A percentile compares a stretch with the other conserved stretches of the same genome.
phyloP scores from a whole-genome alignment of 2,888 invertebrate species.

The Ophion ellenae region DNA sequence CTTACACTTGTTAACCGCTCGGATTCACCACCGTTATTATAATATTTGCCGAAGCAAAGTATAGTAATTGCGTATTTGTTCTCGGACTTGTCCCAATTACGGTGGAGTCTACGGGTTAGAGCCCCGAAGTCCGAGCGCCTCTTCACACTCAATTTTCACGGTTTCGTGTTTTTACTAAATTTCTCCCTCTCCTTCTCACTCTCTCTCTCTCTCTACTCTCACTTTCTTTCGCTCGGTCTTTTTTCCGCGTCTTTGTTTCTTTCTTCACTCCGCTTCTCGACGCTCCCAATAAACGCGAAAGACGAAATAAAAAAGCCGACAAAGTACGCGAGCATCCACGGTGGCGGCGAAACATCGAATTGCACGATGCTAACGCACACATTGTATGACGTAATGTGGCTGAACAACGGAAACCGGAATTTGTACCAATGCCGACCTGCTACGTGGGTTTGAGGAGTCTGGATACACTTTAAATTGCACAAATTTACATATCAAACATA shows the following conservation, averaged over 20 bases:
- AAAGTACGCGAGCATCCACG: not conserved
- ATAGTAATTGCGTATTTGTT: constrained; percentile 81
- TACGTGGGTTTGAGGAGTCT: too few relatives aligned
- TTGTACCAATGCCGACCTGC: too few relatives aligned
- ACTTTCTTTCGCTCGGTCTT: not conserved
- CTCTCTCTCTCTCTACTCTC: not conserved
- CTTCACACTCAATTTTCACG: constrained; percentile 54
- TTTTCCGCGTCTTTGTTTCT: not conserved
- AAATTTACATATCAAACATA: too few relatives aligned
- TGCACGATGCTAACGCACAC: too few relatives aligned
- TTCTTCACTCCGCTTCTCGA: not conserved
- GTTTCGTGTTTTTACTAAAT: constrained; percentile 40
- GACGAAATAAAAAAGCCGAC: not conserved
- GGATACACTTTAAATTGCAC: too few relatives aligned
- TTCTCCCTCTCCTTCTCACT: not conserved
- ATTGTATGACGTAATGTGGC: too few relatives aligned
- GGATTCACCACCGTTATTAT: constrained; percentile 76
- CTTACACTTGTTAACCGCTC: constrained; percentile 72
- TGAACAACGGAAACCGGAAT: too few relatives aligned
- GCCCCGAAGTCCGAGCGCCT: constrained; percentile 26
- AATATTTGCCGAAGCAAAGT: constrained; percentile 81
- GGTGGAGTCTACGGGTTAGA: constrained; percentile 48
- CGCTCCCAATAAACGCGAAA: not conserved
- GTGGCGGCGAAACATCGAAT: too few relatives aligned
- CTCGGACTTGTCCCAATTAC: constrained; percentile 76